phyloP scores from a whole-genome alignment of 2,888 invertebrate genomes.

The Leptogaster cylindrica region DNA sequence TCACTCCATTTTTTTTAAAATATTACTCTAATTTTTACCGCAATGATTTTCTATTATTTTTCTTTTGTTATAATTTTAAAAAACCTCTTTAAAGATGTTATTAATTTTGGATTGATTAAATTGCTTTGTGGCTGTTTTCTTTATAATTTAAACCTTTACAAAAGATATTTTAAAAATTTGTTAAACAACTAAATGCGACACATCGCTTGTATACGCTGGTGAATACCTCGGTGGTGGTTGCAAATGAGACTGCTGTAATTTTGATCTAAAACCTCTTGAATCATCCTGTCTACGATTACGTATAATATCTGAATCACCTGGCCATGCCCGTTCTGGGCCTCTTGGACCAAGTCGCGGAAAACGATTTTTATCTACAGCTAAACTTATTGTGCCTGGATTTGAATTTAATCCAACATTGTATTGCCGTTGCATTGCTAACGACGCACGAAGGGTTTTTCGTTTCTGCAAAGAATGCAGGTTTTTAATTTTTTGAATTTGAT shows the following conservation, averaged over 20 bases:
- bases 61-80: slow-evolving; percentile 3
- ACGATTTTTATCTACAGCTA: slow-evolving; percentile 75
- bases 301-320: slow-evolving; percentile 68
- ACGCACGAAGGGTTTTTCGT: slow-evolving; percentile 82
- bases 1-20: neutral
- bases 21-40: neutral
- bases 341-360: slow-evolving; percentile 61
- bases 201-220: slow-evolving; percentile 79
- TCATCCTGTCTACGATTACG: slow-evolving; percentile 67
- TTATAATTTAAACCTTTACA: slow-evolving; percentile 16
- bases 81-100: slow-evolving; percentile 2
- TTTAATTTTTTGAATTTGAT: too few relatives aligned
- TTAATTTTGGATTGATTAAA: too few relatives aligned
- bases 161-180: slow-evolving; percentile 40
- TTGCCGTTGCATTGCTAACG: slow-evolving; percentile 76
- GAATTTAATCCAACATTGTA: slow-evolving; percentile 62
- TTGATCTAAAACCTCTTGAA: slow-evolving; percentile 26
- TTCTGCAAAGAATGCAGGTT: slow-evolving; percentile 79
- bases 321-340: slow-evolving; percentile 73
- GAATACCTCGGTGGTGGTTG: slow-evolving; percentile 73
- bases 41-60: neutral
- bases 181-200: slow-evolving; percentile 80
- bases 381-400: slow-evolving; percentile 79
- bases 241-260: slow-evolving; percentile 22
- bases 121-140: too few relatives aligned